Evolutionary conservation across 2,888 invertebrate species (phyloP), one percentile per base, ranked within the genome.

Genomic region (Polymixis lichenea): DNA sequence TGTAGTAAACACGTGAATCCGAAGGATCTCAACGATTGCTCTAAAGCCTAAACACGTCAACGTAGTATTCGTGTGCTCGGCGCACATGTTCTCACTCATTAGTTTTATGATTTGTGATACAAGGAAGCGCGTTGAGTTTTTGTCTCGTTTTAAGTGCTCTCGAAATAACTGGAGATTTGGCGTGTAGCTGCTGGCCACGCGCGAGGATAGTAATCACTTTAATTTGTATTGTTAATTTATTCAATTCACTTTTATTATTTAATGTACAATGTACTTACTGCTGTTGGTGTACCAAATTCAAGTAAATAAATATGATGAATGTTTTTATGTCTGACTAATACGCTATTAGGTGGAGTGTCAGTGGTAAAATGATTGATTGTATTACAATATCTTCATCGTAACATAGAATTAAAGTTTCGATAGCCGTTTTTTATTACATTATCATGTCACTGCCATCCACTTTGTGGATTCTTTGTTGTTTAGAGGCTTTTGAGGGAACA

Each of bases 51-150:
- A 61, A 25, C 49, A 9, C 43, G 58, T 66, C 46, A 58, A 15
- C 32, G 28, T 66, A 13, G 49, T 25, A 71, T 64, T 43, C 38
- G 28, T 32, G 43, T 53, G 74, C 64, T 55, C 43, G 66, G 64
- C 38, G 25, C 73, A 72, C 67, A 61, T 80, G 68, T 75, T 58
- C 28, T 15, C 25, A 67, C 66, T 85, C 82, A 81, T 81, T 81
- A 61, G 25, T 56, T 65, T 49, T 73, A 73, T 81, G 76, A 81
- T 73, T 73, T 81, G 53, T 81, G 71, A 66, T 70, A 61, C 64
- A 55, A 53, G 65, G 64, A 66, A 72, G 32, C 28, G 72, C 19
- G 56, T 62, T 60, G 38, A 58, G 51, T 62, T 67, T 73, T 74
- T 80, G 55, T 60, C 72, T 61, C 25, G 46, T 61, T 28, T 32